These are phyloP conservation scores for Dipodomys ordii DNA, from an alignment of 2,113 vertebrate species.

Conservation along the genomic window DNA sequence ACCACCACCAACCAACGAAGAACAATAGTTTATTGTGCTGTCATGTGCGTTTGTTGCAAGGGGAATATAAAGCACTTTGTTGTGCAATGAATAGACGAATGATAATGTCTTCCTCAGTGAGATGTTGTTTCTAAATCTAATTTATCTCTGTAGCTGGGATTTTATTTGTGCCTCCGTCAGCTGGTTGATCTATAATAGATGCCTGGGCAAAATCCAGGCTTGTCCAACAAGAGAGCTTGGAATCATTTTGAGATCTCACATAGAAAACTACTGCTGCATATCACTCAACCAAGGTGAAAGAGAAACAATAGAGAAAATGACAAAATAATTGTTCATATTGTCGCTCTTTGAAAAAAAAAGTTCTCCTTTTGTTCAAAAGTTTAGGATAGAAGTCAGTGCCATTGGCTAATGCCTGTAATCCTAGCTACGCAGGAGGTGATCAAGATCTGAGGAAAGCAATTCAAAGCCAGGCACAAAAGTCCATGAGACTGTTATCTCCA, in stretches of 20 bases:
- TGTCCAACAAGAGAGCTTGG: background rate
- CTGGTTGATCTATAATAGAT: background rate
- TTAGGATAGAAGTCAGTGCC: background rate
- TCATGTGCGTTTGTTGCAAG: background rate
- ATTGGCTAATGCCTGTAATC: too few relatives aligned
- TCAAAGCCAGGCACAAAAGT: too few relatives aligned
- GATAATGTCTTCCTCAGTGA: constrained; percentile 39
- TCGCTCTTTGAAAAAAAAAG: background rate
- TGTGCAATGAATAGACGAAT: constrained; percentile 64
- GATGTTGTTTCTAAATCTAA: constrained; percentile 57
- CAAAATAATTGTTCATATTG: background rate
- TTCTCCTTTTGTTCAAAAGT: background rate
- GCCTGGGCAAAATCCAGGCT: background rate
- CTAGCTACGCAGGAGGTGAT: too few relatives aligned
- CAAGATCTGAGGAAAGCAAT: too few relatives aligned
- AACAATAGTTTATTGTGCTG: constrained; percentile 58
- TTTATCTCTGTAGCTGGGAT: constrained; percentile 39
- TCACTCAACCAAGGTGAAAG: background rate
- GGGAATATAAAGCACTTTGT: constrained; percentile 59
- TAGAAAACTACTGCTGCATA: background rate
- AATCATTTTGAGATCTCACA: background rate
- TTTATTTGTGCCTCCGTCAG: constrained; percentile 21
- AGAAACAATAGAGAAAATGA: background rate
- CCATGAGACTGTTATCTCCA: too few relatives aligned
- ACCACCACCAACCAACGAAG: background rate